These are phyloP conservation scores for Rhizoglyphus robini DNA, from an alignment of 1,140 invertebrate species.

Conservation along the genomic window DNA sequence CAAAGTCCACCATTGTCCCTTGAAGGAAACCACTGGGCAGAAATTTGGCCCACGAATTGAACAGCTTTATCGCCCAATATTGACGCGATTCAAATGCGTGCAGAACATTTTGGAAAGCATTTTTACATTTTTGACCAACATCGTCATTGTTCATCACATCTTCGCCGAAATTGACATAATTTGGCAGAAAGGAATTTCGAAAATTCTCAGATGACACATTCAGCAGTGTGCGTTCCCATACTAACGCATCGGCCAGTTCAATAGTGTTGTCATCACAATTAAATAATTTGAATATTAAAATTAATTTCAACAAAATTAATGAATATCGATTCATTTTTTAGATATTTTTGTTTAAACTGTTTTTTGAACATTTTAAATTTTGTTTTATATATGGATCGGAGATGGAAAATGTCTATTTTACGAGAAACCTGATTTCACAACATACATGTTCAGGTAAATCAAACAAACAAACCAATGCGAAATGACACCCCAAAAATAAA, in stretches of 20 bases:
- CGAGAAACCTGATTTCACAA: too few species aligned
- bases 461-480: too few species aligned
- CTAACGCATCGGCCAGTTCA: neutral
- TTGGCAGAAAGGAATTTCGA: neutral
- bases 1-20: slow-evolving; percentile 31
- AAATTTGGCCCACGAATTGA: slow-evolving; percentile 15
- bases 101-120: neutral
- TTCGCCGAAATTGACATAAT: neutral
- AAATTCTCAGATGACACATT: neutral
- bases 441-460: too few species aligned
- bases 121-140: neutral
- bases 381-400: too few species aligned
- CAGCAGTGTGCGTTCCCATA: neutral
- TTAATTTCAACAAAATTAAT: too few species aligned
- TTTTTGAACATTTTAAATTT: too few species aligned
- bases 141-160: neutral
- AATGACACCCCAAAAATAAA: too few species aligned
- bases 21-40: slow-evolving; percentile 29
- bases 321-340: too few species aligned
- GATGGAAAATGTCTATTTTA: too few species aligned
- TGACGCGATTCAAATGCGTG: neutral
- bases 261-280: too few species aligned
- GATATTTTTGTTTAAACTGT: too few species aligned
- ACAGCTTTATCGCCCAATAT: neutral
- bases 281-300: too few species aligned